Percentiles rank a stretch among this genome's conserved stretches.
Evolutionary conservation across 2,888 invertebrate genomes (phyloP).

Genomic region (Morinoia aosen): DNA sequence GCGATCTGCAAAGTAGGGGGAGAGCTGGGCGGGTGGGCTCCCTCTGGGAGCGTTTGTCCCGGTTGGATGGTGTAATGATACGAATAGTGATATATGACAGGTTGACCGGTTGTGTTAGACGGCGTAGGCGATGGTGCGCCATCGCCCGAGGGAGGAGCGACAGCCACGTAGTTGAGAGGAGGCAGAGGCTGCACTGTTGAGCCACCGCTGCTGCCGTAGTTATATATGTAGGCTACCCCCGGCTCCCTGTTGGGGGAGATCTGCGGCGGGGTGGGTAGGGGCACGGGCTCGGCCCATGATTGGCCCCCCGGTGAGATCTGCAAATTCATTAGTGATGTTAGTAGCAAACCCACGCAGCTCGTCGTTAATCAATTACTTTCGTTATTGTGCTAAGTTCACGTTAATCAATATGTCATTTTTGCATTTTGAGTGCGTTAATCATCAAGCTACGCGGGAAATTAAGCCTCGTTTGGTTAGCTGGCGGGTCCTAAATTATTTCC

Average conservation of each 20-base stretch:
- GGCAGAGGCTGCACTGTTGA: slow-evolving; percentile 65
- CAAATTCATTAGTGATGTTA: slow-evolving; percentile 47
- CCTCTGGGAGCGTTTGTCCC: slow-evolving; percentile 66
- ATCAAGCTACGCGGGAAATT: background rate
- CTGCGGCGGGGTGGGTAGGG: slow-evolving; percentile 66
- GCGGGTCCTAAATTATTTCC: background rate
- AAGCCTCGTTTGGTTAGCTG: background rate
- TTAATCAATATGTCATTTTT: background rate
- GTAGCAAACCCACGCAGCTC: slow-evolving; percentile 44
- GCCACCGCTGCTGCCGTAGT: slow-evolving; percentile 58
- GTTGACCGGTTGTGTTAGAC: slow-evolving; percentile 61
- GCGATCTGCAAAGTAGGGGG: slow-evolving; percentile 62
- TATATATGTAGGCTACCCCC: slow-evolving; percentile 67
- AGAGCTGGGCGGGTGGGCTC: slow-evolving; percentile 62
- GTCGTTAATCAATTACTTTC: slow-evolving; percentile 14
- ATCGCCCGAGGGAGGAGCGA: slow-evolving; percentile 64
- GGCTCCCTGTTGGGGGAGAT: slow-evolving; percentile 64
- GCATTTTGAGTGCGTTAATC: background rate
- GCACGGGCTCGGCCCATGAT: slow-evolving; percentile 67
- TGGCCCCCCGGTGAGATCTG: slow-evolving; percentile 67
- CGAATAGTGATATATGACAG: slow-evolving; percentile 67
- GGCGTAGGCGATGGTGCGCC: slow-evolving; percentile 67
- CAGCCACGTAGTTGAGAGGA: slow-evolving; percentile 65
- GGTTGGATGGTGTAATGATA: slow-evolving; percentile 67
- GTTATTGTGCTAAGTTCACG: background rate